phyloP scores from a whole-genome alignment of 2,113 vertebrate species.

The Astatotilapia flaviijosephi region DNA sequence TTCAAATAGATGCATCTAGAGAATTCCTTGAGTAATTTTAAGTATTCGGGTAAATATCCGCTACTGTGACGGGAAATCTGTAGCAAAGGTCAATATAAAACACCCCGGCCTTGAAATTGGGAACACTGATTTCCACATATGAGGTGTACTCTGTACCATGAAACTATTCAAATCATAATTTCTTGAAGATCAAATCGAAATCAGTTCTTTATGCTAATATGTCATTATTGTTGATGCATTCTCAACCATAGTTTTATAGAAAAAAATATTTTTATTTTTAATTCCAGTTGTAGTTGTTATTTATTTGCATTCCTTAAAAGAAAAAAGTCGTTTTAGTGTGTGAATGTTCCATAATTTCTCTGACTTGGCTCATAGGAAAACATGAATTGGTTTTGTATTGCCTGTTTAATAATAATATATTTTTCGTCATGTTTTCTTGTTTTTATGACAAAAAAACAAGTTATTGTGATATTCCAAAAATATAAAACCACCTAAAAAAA shows the following conservation, averaged over 20 bases:
- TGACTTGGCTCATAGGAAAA: neutral
- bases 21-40: neutral
- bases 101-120: neutral
- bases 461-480: neutral
- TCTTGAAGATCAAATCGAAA: neutral
- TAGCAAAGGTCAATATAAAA: neutral
- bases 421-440: neutral
- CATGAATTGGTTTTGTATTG: neutral
- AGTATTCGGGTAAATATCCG: neutral
- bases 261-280: neutral
- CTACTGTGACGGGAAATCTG: neutral
- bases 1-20: neutral
- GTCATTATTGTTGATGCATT: neutral
- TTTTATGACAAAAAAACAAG: neutral
- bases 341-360: neutral
- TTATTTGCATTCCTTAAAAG: neutral
- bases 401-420: neutral
- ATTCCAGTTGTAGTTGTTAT: neutral
- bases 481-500: neutral
- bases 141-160: neutral
- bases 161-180: neutral
- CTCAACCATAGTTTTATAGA: neutral
- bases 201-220: neutral
- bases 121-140: neutral
- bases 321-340: neutral